Percentiles rank a stretch among this genome's conserved stretches.
Conservation (phyloP, 2,797 vertebrate species). For the Pseudotriccus pelzelni region DNA sequence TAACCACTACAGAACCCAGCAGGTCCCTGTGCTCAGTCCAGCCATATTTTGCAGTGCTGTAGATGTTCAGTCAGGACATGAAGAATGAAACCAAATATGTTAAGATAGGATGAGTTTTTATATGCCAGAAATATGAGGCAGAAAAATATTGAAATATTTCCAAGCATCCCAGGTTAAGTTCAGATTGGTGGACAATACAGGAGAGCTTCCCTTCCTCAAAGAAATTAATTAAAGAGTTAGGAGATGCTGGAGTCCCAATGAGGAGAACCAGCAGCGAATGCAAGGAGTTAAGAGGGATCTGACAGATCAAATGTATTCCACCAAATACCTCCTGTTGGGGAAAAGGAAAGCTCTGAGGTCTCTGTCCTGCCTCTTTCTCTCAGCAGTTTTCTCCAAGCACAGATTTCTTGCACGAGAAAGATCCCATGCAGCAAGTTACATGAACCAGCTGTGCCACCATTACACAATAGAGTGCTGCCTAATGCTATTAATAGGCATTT, state of each 20-base stretch:
- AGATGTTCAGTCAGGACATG: not conserved
- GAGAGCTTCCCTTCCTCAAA: not conserved
- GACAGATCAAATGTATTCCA: not conserved
- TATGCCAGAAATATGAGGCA: not conserved
- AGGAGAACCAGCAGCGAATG: not conserved
- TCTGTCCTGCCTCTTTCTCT: not conserved
- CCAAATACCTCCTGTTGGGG: not conserved
- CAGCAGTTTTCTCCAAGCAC: not conserved
- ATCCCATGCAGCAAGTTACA: not conserved
- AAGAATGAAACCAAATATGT: not conserved
- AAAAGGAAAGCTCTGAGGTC: not conserved
- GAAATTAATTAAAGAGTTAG: not conserved
- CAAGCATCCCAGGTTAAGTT: not conserved
- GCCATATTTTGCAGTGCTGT: not conserved
- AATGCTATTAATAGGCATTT: not conserved
- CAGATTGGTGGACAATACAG: not conserved
- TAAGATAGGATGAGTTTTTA: not conserved
- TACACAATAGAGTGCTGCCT: not conserved
- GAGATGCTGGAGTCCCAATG: not conserved
- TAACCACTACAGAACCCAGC: not conserved
- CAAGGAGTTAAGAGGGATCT: not conserved
- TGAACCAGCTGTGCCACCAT: slow-evolving; percentile 13
- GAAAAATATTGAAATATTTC: not conserved
- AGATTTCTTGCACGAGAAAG: not conserved
- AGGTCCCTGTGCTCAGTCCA: not conserved